These are phyloP conservation scores for Prenolepis imparis DNA, from an alignment of 2,888 invertebrate species.

Conservation along the genomic window DNA sequence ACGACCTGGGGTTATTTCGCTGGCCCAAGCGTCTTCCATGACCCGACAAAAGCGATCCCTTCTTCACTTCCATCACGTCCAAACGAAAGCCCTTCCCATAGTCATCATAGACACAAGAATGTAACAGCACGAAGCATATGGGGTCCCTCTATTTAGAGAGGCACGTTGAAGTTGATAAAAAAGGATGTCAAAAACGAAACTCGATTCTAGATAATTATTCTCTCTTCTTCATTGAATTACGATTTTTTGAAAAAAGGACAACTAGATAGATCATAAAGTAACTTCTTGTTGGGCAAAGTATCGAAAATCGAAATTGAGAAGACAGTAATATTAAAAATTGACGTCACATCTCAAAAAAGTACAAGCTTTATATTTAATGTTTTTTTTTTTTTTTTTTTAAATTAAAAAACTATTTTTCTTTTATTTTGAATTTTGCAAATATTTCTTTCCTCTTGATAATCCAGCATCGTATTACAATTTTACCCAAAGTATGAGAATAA, in stretches of 20 bases:
- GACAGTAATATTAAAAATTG: background rate
- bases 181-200: background rate
- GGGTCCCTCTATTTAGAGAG: background rate
- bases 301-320: background rate
- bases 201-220: background rate
- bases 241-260: background rate
- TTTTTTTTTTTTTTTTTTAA: background rate
- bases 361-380: background rate
- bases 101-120: constrained; percentile 14
- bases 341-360: background rate
- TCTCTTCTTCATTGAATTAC: background rate
- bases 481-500: no score
- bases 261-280: background rate
- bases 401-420: background rate
- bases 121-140: background rate
- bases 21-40: constrained; percentile 14
- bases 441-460: background rate
- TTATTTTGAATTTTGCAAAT: background rate
- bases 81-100: constrained; percentile 5
- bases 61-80: background rate
- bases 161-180: background rate
- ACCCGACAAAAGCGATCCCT: constrained; percentile 16
- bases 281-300: background rate
- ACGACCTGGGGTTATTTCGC: constrained; percentile 3
- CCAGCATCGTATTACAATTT: background rate